Evolutionary conservation across 1,140 invertebrate genomes (phyloP), one percentile per base, ranked within the genome.

Genomic region (Ceratina calcarata): DNA sequence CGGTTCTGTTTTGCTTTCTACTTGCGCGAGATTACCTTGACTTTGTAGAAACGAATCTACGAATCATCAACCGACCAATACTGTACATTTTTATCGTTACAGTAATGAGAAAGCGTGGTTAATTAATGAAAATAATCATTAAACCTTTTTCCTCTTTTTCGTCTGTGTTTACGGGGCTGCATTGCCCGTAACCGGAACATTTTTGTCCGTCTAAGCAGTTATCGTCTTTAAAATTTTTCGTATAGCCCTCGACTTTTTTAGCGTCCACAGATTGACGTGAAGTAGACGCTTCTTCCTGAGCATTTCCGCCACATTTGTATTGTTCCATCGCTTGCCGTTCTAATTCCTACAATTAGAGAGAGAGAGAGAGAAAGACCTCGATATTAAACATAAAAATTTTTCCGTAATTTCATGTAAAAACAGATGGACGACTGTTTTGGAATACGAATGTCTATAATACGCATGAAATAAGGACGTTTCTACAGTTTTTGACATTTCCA

Each of bases 301-400:
- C 49, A 37, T 51, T 69, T 1, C 68, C 89, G 3, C 77, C 76
- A 51, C 86, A 86, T 72, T 79, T 86, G 15, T 92, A 92, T 61
- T 92, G 91, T 75, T 92, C 91, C 78, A 90, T 69, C 0, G 91
- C 91, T 37, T 92, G 90, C 3, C 90, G 90, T 32, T 92, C 91
- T 3, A 92, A 86, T 78, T 92, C 91, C 91, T 92, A 32, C n/a
- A 76, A 70, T n/a, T 37, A 37, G 32, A 37, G 6, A 37, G 6
- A 37, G 32, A 37, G n/a, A n/a, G n/a, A n/a, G n/a, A n/a, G n/a
- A n/a, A n/a, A n/a, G n/a, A n/a, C n/a, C n/a, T n/a, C n/a, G n/a
- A n/a, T n/a, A n/a, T n/a, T n/a, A n/a, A n/a, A n/a, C n/a, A n/a
- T n/a, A n/a, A n/a, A n/a, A n/a, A n/a, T n/a, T n/a, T n/a, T n/a